Evolutionary conservation across 1,140 invertebrate genomes (phyloP).

Genomic region (Pogonomyrmex barbatus): DNA sequence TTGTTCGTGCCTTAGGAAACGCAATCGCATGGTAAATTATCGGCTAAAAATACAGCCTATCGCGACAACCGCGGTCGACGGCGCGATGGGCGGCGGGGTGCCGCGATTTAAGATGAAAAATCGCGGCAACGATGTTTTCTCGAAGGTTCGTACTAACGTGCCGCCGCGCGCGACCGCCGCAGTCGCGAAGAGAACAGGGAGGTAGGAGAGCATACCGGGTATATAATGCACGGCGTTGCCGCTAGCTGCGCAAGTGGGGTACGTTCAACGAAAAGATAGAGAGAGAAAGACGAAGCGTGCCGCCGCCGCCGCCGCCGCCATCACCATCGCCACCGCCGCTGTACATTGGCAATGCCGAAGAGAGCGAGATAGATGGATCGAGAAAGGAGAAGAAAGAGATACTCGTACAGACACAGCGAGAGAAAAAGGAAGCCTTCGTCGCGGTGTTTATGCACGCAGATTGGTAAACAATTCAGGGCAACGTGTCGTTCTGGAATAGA

Average conservation of each 20-base stretch:
- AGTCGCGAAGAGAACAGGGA: slow-evolving; percentile 73
- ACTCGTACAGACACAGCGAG: slow-evolving; percentile 47
- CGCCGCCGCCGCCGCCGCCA: neutral
- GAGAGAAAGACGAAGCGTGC: slow-evolving; percentile 39
- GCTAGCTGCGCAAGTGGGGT: slow-evolving; percentile 74
- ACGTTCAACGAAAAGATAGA: slow-evolving; percentile 65
- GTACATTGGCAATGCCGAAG: neutral
- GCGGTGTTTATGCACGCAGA: slow-evolving; percentile 75
- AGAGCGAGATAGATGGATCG: slow-evolving; percentile 17
- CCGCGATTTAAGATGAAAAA: slow-evolving; percentile 74
- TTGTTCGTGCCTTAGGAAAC: slow-evolving; percentile 32
- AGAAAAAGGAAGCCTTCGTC: slow-evolving; percentile 66
- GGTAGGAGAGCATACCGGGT: slow-evolving; percentile 70
- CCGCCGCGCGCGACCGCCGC: slow-evolving; percentile 62
- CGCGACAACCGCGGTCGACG: slow-evolving; percentile 16
- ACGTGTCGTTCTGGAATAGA: slow-evolving; percentile 71
- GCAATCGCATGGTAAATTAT: slow-evolving; percentile 63
- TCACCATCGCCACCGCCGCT: neutral
- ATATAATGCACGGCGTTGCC: slow-evolving; percentile 75
- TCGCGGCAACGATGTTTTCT: slow-evolving; percentile 79
- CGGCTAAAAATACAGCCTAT: slow-evolving; percentile 70
- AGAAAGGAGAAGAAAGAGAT: neutral
- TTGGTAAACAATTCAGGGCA: slow-evolving; percentile 77
- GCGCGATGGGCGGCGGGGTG: slow-evolving; percentile 22
- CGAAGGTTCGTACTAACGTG: slow-evolving; percentile 79